A percentile compares a stretch with the other conserved stretches of the same genome.
Conservation (phyloP, 2,797 vertebrate genomes). For the Sebastes vulpes region DNA sequence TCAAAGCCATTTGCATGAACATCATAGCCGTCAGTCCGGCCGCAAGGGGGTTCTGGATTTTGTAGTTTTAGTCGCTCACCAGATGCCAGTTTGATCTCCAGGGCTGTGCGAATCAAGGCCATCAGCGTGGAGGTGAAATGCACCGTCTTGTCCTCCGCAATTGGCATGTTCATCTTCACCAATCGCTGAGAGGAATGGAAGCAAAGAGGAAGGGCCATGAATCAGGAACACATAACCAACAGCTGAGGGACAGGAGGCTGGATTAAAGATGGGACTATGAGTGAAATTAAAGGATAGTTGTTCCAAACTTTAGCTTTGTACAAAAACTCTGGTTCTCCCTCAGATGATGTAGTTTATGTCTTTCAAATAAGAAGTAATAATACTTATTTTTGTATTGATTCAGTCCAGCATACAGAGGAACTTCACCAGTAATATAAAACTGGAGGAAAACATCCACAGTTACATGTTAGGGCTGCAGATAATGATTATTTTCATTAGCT, state of each 20-base stretch:
- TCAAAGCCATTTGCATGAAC: constrained; percentile 22
- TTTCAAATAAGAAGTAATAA: neutral
- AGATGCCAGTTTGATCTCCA: constrained; percentile 97
- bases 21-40: neutral
- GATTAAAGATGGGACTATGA: neutral
- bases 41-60: constrained; percentile 20
- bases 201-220: constrained; percentile 26
- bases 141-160: constrained; percentile 92
- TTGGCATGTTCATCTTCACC: constrained; percentile 99
- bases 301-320: neutral
- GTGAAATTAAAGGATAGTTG: neutral
- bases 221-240: constrained; percentile 1
- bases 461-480: constrained; percentile 4
- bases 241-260: neutral
- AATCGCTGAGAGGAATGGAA: constrained; percentile 87
- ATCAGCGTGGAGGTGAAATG: constrained; percentile 98
- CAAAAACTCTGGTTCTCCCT: neutral
- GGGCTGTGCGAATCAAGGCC: constrained; percentile 96
- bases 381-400: too few relatives aligned
- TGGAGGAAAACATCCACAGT: neutral
- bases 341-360: neutral
- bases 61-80: constrained; percentile 81
- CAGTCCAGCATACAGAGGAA: neutral
- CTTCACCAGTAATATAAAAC: neutral
- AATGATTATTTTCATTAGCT: neutral